These are phyloP conservation scores for Heterotis niloticus DNA, from an alignment of 2,113 vertebrate genomes.

Conservation along the genomic window DNA sequence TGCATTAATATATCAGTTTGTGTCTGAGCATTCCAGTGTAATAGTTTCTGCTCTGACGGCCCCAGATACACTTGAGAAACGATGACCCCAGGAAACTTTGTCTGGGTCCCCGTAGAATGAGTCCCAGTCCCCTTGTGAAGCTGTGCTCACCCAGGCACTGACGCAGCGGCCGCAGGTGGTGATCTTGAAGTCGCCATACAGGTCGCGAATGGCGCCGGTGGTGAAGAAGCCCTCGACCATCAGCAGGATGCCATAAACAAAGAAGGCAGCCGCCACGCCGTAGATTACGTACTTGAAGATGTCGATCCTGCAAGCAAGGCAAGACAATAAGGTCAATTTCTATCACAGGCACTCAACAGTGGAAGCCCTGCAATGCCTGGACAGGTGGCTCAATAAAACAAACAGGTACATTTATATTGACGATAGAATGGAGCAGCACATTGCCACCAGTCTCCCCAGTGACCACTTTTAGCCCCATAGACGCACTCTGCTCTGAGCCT, in stretches of 20 bases:
- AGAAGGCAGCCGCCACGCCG: constrained; percentile 92
- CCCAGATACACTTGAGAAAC: too few species aligned
- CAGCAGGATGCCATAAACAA: constrained; percentile 92
- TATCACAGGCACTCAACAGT: background rate
- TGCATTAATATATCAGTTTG: background rate
- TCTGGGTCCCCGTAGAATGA: too few species aligned
- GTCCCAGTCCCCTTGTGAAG: background rate
- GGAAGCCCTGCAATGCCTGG: background rate
- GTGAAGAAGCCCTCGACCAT: constrained; percentile 99
- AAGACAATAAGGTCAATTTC: constrained; percentile 15
- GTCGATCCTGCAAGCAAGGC: constrained; percentile 75
- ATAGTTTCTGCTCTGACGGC: too few species aligned
- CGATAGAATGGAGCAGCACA: background rate
- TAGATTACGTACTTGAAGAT: constrained; percentile 98
- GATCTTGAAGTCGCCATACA: constrained; percentile 96
- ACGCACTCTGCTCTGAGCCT: background rate
- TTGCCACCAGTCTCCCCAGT: background rate
- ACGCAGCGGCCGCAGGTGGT: constrained; percentile 90
- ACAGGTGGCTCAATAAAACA: too few species aligned
- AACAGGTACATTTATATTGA: background rate
- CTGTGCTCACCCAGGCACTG: constrained; percentile 83
- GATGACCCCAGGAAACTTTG: too few species aligned
- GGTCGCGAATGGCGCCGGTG: constrained; percentile 91
- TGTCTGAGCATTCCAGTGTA: background rate
- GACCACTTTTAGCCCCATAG: background rate